Evolutionary conservation across 1,140 invertebrate genomes (phyloP), one percentile per base, ranked within the genome.

Genomic region (Diabrotica undecimpunctata): DNA sequence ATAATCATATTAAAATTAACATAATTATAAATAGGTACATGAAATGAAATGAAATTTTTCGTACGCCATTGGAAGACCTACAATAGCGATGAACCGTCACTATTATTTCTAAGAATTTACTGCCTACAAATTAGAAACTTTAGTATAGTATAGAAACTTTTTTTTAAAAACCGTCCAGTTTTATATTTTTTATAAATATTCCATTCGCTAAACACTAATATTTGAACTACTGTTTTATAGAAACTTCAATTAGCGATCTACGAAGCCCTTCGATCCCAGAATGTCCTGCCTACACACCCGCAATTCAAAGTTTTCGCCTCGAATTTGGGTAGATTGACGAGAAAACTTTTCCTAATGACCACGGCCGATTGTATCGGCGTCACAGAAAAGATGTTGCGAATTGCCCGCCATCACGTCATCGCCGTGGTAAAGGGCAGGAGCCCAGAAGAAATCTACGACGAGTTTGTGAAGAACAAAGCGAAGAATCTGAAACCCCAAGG

Each of bases 201-300:
- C 6, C 3, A 46, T 46, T 46, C 6, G n/a, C n/a, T 46, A 6
- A n/a, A n/a, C 8, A 46, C n/a, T 10, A 46, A 10, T 10, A 46
- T n/a, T n/a, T 46, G 41, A 46, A 46, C n/a, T 46, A 67, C 59
- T 66, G 75, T 65, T 66, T 83, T 79, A 56, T 70, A 89, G 87
- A 90, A 90, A 82, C 78, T 89, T 57, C 74, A 88, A 10, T 89
- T 87, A 87, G 87, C 87, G 0, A 85, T 89, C 50, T 83, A 86
- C 2, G 84, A 87, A 72, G 86, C 87, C 0, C 76, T 90, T 13
- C 79, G 85, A 36, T 76, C 77, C 13, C 85, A 85, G 77, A 86
- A 86, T n/a, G 85, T 88, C 68, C 81, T 80, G 2, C 83, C 86
- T 79, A 81, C 76, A 5, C 85, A 88, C 72, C 81, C 85, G 0